Conservation (phyloP, 2,113 vertebrate species). For the Microtus ochrogaster region DNA sequence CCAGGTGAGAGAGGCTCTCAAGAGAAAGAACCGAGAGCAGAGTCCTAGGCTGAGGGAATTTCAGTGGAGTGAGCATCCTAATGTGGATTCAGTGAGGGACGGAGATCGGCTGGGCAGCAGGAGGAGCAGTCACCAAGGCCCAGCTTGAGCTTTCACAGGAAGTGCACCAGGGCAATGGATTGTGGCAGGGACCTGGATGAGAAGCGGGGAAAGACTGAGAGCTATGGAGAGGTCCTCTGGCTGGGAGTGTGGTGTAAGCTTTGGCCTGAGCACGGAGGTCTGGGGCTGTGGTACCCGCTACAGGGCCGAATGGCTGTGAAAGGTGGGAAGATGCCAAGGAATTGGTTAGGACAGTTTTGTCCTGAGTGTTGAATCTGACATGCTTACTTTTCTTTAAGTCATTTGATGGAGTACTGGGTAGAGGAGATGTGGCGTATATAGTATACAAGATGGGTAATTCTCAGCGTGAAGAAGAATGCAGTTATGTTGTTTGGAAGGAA, state of each 20-base stretch:
- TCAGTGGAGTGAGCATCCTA: neutral
- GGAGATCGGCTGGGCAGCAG: neutral
- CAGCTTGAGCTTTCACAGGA: neutral
- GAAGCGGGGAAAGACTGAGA: neutral
- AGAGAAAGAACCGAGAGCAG: neutral
- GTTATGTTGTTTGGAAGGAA: neutral
- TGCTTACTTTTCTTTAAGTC: neutral
- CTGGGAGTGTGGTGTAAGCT: neutral
- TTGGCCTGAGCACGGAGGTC: neutral
- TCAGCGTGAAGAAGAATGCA: neutral
- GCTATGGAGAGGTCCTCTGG: neutral
- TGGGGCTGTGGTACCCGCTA: neutral
- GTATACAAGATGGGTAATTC: no score
- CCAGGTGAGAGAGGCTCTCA: neutral
- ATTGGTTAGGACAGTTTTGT: neutral
- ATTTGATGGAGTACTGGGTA: neutral
- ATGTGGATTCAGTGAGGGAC: neutral
- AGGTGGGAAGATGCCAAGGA: neutral
- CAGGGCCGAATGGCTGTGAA: neutral
- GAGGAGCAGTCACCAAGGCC: neutral
- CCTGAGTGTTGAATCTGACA: neutral
- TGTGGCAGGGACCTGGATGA: neutral
- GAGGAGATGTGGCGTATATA: no score
- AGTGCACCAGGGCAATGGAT: neutral
- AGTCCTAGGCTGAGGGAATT: neutral